Percentiles rank a stretch among this genome's conserved stretches.
phyloP scores from a whole-genome alignment of 1,140 invertebrate genomes.

The Kradibia gibbosae region DNA sequence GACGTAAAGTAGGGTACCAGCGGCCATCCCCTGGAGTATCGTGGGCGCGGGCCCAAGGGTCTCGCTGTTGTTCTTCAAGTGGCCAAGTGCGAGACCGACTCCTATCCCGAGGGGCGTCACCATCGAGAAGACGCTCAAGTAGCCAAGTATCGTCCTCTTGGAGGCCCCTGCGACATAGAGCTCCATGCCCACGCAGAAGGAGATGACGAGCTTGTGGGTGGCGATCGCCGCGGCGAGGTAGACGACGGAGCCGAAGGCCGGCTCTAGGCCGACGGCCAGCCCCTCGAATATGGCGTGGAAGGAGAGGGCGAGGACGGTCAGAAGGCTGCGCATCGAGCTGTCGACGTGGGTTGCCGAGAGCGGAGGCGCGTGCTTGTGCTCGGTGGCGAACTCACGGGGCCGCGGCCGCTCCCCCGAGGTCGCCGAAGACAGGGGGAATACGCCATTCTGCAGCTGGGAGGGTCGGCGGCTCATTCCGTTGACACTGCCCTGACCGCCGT shows the following conservation, averaged over 20 bases:
- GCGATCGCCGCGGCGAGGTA: conserved; percentile 82
- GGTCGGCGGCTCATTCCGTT: conserved; percentile 24
- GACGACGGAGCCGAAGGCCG: conserved; percentile 76
- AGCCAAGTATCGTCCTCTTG: conserved; percentile 74
- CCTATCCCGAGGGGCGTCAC: conserved; percentile 82
- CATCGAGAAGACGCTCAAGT: conserved; percentile 77
- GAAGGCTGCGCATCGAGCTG: conserved; percentile 75
- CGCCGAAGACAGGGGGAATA: conserved; percentile 17
- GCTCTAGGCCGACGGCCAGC: conserved; percentile 84
- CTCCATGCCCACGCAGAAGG: conserved; percentile 80
- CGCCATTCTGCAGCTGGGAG: not conserved
- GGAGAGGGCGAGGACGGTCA: conserved; percentile 83
- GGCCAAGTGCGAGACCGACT: conserved; percentile 73
- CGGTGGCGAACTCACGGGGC: not conserved
- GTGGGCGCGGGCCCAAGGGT: conserved; percentile 67
- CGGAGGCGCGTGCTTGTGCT: conserved; percentile 17
- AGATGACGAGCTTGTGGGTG: conserved; percentile 84
- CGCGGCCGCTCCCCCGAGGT: not conserved
- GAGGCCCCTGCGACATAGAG: conserved; percentile 79
- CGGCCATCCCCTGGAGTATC: conserved; percentile 87
- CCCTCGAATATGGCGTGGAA: conserved; percentile 89
- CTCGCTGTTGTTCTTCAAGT: conserved; percentile 70
- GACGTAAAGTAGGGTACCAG: conserved; percentile 90
- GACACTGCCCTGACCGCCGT: conserved; percentile 46
- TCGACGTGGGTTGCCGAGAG: conserved; percentile 45